phyloP scores from a whole-genome alignment of 2,888 invertebrate species.

The Timema podura region DNA sequence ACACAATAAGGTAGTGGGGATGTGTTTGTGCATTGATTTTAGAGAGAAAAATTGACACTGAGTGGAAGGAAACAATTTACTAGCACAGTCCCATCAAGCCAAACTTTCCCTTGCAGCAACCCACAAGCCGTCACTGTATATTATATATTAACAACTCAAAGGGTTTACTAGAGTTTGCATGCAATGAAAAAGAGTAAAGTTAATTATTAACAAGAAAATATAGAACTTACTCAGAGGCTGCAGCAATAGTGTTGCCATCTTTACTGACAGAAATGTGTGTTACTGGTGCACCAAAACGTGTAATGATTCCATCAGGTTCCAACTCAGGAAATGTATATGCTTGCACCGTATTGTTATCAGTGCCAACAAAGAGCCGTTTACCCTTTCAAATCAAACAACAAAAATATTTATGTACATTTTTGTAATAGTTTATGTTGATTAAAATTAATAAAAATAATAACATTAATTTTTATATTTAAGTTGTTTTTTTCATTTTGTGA shows the following conservation, averaged over 20 bases:
- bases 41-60: no score
- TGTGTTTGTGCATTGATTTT: no score
- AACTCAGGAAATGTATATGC: slow-evolving; percentile 77
- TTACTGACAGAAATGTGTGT: slow-evolving; percentile 71
- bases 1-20: no score
- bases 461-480: no score
- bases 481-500: no score
- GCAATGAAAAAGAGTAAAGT: background rate
- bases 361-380: slow-evolving; percentile 68
- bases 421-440: background rate
- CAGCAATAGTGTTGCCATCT: slow-evolving; percentile 61
- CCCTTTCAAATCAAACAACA: slow-evolving; percentile 41
- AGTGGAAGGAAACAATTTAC: no score
- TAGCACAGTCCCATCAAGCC: no score
- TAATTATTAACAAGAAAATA: no score
- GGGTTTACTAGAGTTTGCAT: background rate
- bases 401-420: background rate
- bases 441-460: no score
- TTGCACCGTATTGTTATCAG: slow-evolving; percentile 81
- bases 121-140: no score
- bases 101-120: no score
- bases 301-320: slow-evolving; percentile 77
- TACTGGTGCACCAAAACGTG: slow-evolving; percentile 83
- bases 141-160: no score
- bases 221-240: slow-evolving; percentile 53